phyloP scores from a whole-genome alignment of 2,797 vertebrate genomes.

The Sebastiscus albofasciatus region DNA sequence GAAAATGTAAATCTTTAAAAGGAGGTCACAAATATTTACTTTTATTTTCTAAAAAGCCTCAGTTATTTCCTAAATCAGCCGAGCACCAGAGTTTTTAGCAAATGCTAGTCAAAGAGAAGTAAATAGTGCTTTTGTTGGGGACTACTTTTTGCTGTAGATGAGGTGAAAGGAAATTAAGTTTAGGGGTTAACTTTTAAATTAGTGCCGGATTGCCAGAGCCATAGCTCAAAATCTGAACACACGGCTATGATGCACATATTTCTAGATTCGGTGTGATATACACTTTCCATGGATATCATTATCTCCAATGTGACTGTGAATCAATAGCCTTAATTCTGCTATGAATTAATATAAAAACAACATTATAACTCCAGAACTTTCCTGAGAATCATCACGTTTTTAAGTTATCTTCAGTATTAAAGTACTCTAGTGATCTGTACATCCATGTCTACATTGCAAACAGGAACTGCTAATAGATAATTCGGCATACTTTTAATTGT shows the following conservation, averaged over 20 bases:
- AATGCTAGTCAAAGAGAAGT: neutral
- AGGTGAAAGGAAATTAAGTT: neutral
- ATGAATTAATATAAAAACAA: neutral
- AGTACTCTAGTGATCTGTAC: neutral
- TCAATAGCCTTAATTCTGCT: neutral
- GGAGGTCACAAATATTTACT: too few species aligned
- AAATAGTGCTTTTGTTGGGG: neutral
- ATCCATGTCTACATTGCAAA: neutral
- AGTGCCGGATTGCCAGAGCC: neutral
- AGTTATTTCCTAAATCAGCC: neutral
- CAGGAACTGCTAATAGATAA: neutral
- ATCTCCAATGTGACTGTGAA: neutral
- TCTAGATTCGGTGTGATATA: neutral
- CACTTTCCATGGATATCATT: neutral
- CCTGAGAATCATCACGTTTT: neutral
- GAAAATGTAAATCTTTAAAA: neutral
- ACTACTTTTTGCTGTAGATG: neutral
- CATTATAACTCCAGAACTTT: neutral
- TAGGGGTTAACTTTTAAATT: neutral
- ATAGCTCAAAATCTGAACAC: neutral
- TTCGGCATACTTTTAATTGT: neutral
- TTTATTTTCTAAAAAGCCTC: neutral
- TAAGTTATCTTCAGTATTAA: neutral
- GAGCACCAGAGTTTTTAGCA: neutral
- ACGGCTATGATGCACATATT: neutral